These are phyloP conservation scores for Mesorhabditis spiculigera DNA, from an alignment of 2,888 invertebrate species.

Conservation along the genomic window DNA sequence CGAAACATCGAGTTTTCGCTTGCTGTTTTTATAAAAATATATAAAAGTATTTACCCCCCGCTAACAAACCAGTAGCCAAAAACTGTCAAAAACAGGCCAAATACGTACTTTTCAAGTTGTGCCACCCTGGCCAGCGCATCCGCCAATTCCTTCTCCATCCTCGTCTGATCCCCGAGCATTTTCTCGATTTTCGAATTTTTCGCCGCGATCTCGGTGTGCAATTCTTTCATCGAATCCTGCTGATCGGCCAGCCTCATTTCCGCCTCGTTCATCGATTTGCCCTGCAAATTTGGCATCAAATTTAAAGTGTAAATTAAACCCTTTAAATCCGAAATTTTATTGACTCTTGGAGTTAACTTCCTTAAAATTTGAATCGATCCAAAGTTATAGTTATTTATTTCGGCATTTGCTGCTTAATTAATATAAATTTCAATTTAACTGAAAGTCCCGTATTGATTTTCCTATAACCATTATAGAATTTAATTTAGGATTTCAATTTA, in stretches of 20 bases:
- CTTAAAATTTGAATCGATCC: no score
- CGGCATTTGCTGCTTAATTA: no score
- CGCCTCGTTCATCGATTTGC: conserved; percentile 7
- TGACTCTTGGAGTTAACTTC: no score
- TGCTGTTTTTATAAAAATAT: no score
- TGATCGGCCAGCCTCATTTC: conserved; percentile 22
- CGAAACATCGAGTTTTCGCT: no score
- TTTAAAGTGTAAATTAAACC: no score
- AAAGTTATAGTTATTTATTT: no score
- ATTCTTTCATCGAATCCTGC: conserved; percentile 27
- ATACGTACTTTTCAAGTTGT: conserved; percentile 35
- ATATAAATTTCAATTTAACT: no score
- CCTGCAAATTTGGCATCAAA: neutral
- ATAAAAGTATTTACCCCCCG: neutral
- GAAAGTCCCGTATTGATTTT: no score
- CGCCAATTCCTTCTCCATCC: conserved; percentile 75
- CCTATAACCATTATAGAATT: no score
- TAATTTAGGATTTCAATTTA: no score
- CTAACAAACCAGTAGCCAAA: neutral
- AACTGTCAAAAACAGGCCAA: neutral
- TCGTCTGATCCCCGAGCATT: conserved; percentile 83
- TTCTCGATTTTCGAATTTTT: conserved; percentile 80
- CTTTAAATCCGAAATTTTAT: no score
- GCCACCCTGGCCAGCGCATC: conserved; percentile 30
- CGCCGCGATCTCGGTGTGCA: conserved; percentile 34